These are phyloP conservation scores for Eueides isabella DNA, from an alignment of 1,140 invertebrate genomes.

Conservation along the genomic window DNA sequence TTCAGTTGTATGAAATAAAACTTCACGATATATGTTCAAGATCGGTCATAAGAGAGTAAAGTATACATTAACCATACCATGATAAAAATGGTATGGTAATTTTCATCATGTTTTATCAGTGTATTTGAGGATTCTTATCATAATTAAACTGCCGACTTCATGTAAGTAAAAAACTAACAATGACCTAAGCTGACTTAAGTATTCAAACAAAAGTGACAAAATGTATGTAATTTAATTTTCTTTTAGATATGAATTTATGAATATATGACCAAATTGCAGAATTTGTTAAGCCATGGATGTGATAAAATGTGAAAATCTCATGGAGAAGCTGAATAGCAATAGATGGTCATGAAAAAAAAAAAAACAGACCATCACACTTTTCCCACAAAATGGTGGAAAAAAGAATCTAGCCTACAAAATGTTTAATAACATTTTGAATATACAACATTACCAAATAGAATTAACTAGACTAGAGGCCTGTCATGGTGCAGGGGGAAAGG, in stretches of 20 bases:
- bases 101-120: slow-evolving; percentile 4
- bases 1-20: no score
- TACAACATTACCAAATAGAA: no score
- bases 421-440: no score
- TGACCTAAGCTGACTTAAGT: not conserved
- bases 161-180: not conserved
- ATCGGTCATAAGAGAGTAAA: not conserved
- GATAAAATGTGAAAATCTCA: not conserved
- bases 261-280: not conserved
- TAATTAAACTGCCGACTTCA: not conserved
- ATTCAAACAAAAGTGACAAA: not conserved
- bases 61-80: not conserved
- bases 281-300: not conserved
- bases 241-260: no score
- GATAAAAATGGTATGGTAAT: no score
- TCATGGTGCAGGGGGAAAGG: no score
- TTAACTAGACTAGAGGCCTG: no score
- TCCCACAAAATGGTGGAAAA: no score
- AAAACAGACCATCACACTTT: no score
- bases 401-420: no score
- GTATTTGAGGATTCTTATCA: slow-evolving; percentile 1
- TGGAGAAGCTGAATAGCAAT: no score
- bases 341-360: no score
- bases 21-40: not conserved
- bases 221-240: not conserved